Base-by-base conservation (phyloP, 2,888 invertebrate species). In the Agrochola lota region DNA sequence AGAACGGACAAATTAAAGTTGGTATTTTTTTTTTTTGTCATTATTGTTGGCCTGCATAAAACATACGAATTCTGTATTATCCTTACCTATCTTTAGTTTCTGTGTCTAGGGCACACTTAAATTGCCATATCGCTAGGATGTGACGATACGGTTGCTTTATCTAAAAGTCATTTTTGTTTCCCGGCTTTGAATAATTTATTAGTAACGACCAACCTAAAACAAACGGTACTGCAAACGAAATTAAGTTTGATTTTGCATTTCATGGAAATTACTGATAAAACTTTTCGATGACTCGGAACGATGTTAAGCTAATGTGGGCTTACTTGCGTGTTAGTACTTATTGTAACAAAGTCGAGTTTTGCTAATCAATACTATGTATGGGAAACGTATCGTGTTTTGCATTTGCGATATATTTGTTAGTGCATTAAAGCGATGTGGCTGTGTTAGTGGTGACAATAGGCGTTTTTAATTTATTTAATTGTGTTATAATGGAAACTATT, bases 141-240 rank as follows among this genome's bases (percentile, higher is more conserved):
- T 94, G 94, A 91, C 91, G 91, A 92, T 88, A 91, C 85, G 74
- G 83, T 86, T 78, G 85, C 82, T 88, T 91, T 94, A 94, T 94
- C 94, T 93, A 84, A 86, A 89, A 90, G 79, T 86, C 78, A 79
- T 85, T 90, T 89, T 84, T 83, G 87, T 91, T 87, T 85, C 87
- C 88, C 87, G 84, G 85, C 87, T 82, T 74, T 84, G 84, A 87
- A 87, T 85, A 87, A 85, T 85, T 85, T 86, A 73, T 86, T 68
- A 71, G 67, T 70, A 59, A 73, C 20, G 57, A 75, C 55, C 78
- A 80, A 85, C 70, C 83, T 52, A 89, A 89, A 91, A 76, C 82
- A 81, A 59, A 85, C 89, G 84, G 72, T 91, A 89, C 83, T 59
- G 0, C 60, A n/a, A 84, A 66, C 75, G 30, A 60, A 55, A 78